Base-by-base conservation (phyloP, 1,140 invertebrate species). In the Euwallacea fornicatus region DNA sequence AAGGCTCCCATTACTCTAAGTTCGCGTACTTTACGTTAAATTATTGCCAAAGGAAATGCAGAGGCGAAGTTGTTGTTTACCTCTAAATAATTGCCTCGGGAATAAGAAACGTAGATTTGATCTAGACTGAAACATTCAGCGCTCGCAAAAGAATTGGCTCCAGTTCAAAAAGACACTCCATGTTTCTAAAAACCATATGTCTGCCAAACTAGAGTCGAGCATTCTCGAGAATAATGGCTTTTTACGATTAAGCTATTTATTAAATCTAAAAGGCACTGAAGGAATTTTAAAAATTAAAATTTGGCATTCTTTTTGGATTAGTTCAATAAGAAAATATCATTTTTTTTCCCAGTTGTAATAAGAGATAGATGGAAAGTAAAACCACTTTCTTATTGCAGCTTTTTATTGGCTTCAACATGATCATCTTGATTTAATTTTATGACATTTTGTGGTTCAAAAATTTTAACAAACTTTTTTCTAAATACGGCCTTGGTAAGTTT, bases 91-190 rank as follows among this genome's bases (percentile, higher is more conserved):
- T 69, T 69, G 67, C 67, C 67, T 21, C 58, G 50, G 58, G 53
- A 62, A 69, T 61, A 69, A 69, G 55, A 69, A 69, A 69, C 67
- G 67, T 11, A 55, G 67, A 69, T 69, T 69, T 69, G 46, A 69
- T 69, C 67, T 44, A 42, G 67, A 69, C 67, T 15, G 67, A 69
- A 69, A 69, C 67, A 69, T 69, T 69, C 58, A 68, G 58, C 56
- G 63, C 42, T 61, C 7, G 60, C 67, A 59, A 68, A 47, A 68
- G 66, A 63, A 62, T 69, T 69, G 67, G 67, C 67, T 69, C 58
- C 59, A 33, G 58, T 69, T 69, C 67, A 69, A 69, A 69, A 69
- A 69, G 16, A 69, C 67, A 54, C 67, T 69, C 67, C 15, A 55
- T 62, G 60, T 62, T 62, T 69, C 46, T 61, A 69, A 69, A 69